Evolutionary conservation across 2,113 vertebrate species (phyloP).

Genomic region (Phalacrocorax carbo): DNA sequence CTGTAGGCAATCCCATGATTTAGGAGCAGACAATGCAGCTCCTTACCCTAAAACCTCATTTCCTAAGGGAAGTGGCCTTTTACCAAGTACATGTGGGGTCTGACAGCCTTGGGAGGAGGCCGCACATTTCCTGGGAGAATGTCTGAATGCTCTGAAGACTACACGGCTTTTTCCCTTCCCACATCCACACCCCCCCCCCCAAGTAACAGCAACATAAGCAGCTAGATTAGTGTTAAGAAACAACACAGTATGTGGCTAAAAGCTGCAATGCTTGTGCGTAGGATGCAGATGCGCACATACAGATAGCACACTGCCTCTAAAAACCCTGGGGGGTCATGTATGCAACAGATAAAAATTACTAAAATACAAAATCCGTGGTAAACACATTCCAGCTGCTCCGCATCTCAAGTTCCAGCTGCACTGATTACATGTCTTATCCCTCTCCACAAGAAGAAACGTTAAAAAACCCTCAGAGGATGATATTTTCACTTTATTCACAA

Average conservation of each 20-base stretch:
- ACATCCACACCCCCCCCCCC: not conserved
- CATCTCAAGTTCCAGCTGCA: not conserved
- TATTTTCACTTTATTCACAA: not conserved
- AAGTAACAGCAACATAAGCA: not conserved
- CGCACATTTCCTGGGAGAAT: not conserved
- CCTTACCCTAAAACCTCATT: not conserved
- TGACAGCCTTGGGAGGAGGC: not conserved
- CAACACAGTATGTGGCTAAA: not conserved
- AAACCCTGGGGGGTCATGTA: not conserved
- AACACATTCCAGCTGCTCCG: slow-evolving; percentile 4
- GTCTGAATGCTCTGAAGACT: not conserved
- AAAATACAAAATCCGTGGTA: not conserved
- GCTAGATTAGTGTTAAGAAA: not conserved
- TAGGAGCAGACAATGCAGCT: not conserved
- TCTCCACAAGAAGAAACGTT: not conserved
- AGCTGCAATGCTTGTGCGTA: not conserved
- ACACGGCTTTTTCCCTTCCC: not conserved
- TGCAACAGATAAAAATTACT: not conserved
- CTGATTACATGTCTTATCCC: not conserved
- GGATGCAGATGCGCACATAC: not conserved
- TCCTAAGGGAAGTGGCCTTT: not conserved
- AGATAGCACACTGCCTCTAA: not conserved
- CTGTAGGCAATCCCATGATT: not conserved
- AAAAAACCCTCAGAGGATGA: not conserved
- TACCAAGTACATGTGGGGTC: not conserved